Conservation (phyloP, 2,888 invertebrate genomes). For the Eledone cirrhosa region DNA sequence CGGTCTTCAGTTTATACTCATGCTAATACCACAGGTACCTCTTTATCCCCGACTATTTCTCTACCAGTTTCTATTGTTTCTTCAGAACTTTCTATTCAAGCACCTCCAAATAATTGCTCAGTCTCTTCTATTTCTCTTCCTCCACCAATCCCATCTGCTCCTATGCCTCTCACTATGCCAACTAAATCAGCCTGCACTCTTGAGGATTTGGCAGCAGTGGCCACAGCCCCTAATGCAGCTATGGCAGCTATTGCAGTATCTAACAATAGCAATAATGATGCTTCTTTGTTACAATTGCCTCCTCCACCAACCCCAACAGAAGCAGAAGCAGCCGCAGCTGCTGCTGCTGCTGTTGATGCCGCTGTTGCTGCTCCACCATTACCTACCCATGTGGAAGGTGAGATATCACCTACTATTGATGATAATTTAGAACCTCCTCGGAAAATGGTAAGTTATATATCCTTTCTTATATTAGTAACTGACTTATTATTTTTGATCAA, state of each 20-base stretch:
- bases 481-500: too few species aligned
- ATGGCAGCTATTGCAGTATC: conserved; percentile 22
- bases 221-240: conserved; percentile 14
- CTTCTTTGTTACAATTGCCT: background rate
- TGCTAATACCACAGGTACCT: too few species aligned
- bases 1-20: too few species aligned
- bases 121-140: conserved; percentile 6
- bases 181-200: conserved; percentile 12
- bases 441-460: conserved; percentile 20
- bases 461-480: background rate
- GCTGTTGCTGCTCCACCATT: conserved; percentile 22
- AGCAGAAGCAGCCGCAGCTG: conserved; percentile 2
- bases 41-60: background rate
- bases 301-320: conserved; percentile 15
- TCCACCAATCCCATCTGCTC: conserved; percentile 3
- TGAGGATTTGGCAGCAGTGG: conserved; percentile 22
- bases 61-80: conserved; percentile 1
- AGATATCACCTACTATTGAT: conserved; percentile 11
- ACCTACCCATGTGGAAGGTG: conserved; percentile 18
- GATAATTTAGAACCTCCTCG: conserved; percentile 15
- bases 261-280: conserved; percentile 5
- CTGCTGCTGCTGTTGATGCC: background rate
- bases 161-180: conserved; percentile 19
- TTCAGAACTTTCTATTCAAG: background rate
- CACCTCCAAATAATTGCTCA: conserved; percentile 5